These are phyloP conservation scores for Phyllotreta cruciferae DNA, from an alignment of 2,888 invertebrate species.

Conservation along the genomic window DNA sequence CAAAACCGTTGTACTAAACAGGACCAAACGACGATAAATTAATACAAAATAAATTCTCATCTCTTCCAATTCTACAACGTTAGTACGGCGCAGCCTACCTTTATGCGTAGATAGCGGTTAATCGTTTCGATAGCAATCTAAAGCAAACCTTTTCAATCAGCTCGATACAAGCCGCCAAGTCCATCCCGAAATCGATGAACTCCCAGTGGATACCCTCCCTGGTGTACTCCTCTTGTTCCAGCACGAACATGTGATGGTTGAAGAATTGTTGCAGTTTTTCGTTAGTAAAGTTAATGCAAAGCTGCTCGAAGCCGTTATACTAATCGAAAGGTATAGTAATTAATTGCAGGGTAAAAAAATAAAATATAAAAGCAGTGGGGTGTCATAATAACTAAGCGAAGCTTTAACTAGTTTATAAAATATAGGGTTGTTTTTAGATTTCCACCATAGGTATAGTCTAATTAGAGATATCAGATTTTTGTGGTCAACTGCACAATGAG, in stretches of 20 bases:
- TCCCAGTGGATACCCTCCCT: constrained; percentile 97
- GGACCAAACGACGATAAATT: constrained; percentile 33
- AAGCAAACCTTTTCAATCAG: constrained; percentile 90
- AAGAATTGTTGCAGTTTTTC: constrained; percentile 99
- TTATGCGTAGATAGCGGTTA: constrained; percentile 10
- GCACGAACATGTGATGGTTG: constrained; percentile 99
- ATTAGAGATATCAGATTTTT: no score
- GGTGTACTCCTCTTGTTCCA: constrained; percentile 99
- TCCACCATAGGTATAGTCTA: no score
- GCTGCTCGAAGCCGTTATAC: constrained; percentile 99
- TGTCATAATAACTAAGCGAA: no score
- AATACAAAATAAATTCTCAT: constrained; percentile 1
- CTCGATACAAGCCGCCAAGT: constrained; percentile 97
- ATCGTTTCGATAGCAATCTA: constrained; percentile 7
- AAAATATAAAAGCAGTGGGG: neutral
- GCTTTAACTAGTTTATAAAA: neutral
- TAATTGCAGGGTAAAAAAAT: neutral
- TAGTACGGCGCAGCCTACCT: constrained; percentile 27
- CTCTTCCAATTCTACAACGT: neutral
- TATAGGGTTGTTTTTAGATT: no score
- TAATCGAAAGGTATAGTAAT: constrained; percentile 55
- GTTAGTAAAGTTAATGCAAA: constrained; percentile 99
- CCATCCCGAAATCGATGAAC: constrained; percentile 99
- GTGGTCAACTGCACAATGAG: constrained; percentile 13
- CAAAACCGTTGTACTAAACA: constrained; percentile 89